Evolutionary conservation across 2,888 invertebrate species (phyloP), one percentile per base, ranked within the genome.

Genomic region (Parnassius orleans): DNA sequence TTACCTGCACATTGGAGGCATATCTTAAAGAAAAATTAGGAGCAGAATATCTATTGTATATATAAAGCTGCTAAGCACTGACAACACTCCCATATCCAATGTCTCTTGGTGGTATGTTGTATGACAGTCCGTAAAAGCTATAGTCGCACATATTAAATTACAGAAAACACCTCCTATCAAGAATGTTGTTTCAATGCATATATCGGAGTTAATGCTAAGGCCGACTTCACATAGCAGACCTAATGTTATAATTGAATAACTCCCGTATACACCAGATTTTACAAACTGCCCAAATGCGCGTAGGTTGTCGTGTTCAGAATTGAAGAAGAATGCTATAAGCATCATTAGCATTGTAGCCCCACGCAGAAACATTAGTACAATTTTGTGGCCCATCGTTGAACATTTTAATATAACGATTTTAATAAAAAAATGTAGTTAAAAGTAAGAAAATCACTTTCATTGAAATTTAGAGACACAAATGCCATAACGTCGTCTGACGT

Each of bases 161-260:
- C 81, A 65, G 11, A 72, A 1, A 3, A 76, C 66, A 1, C 77
- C 83, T 14, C 65, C 51, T 2, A 69, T 19, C 10, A 84, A 65
- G n/a, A 81, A 76, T 1, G 65, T 60, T 10, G 54, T 58, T 61
- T 77, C 78, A n/a, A 81, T 63, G 24, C 72, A 71, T 43, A 66
- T 65, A 55, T 82, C 75, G 2, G 76, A 66, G 0, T 66, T 1
- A 1, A 76, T 51, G 2, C 69, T 62, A 2, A 87, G 61, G 7
- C 77, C 84, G 5, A 73, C 74, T 66, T 87, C 84, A 2, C 85
- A 46, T 3, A 86, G 65, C 24, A 87, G 74, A 1, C 85, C 87
- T 1, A 85, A 61, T 1, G 75, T 72, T 2, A 84, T 59, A 1
- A 82, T 62, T 1, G 72, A 48, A 54, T 74, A 80, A 12, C 78